A percentile compares a stretch with the other conserved stretches of the same genome.
phyloP scores from a whole-genome alignment of 2,888 invertebrate genomes.

The Pollenia griseotomentosa region DNA sequence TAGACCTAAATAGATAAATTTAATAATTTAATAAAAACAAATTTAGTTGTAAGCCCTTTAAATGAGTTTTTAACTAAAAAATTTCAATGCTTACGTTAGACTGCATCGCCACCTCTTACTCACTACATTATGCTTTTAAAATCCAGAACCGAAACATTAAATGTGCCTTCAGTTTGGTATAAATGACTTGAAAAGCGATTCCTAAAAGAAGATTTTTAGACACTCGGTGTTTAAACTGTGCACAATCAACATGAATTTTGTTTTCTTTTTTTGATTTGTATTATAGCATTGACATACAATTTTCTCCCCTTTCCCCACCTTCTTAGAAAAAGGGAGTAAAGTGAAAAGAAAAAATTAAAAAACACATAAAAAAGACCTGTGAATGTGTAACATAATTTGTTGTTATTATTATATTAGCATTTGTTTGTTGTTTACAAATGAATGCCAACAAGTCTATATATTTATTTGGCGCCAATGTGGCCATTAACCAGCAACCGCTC shows the following conservation, averaged over 20 bases:
- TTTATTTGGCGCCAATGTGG: conserved; percentile 70
- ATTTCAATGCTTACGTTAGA: too few relatives aligned
- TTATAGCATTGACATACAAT: not conserved
- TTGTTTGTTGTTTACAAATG: conserved; percentile 42
- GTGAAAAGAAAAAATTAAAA: not conserved
- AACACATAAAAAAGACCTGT: conserved; percentile 5
- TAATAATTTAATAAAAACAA: too few relatives aligned
- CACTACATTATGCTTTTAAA: too few relatives aligned
- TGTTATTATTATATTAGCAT: conserved; percentile 6
- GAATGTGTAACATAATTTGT: conserved; percentile 19
- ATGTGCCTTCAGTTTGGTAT: too few relatives aligned
- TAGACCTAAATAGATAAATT: too few relatives aligned
- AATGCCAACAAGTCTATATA: conserved; percentile 58
- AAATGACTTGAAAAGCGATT: too few relatives aligned
- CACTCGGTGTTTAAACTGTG: too few relatives aligned
- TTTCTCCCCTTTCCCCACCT: not conserved
- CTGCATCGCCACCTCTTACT: too few relatives aligned
- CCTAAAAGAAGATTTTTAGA: too few relatives aligned
- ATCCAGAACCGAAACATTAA: too few relatives aligned
- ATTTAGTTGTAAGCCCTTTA: too few relatives aligned
- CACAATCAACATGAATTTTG: not conserved
- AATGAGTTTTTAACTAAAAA: too few relatives aligned
- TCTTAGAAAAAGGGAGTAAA: not conserved
- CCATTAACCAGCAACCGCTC: conserved; percentile 63
- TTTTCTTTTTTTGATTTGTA: not conserved